Evolutionary conservation across 2,888 invertebrate species (phyloP), one percentile per base, ranked within the genome.

Genomic region (Pheosia gnoma): DNA sequence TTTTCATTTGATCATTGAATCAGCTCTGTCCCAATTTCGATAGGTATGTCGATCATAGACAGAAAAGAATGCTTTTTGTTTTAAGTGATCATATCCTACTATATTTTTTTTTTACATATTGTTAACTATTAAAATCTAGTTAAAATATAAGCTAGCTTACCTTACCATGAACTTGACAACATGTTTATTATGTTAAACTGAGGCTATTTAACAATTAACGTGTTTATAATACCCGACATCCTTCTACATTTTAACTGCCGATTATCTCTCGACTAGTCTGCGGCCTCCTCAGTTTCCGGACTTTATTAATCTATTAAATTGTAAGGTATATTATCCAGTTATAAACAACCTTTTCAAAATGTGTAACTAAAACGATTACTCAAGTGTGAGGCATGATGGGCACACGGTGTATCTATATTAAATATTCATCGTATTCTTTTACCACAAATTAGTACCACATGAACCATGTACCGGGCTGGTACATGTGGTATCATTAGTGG

Each of bases 341-440:
- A 47, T 11, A 0, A 4, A 4, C 47, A 47, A n/a, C 9, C 47
- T n/a, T 45, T 45, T 10, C 0, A n/a, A 47, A 47, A 9, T 10
- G 9, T 43, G 8, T 8, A 7, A 45, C 9, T 47, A 47, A 11
- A 25, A 47, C 11, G 11, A 47, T 47, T 5, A 47, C 3, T 4
- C 9, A 5, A 5, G 11, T n/a, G n/a, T 47, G 49, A n/a, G 39
- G 9, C n/a, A n/a, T 5, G 38, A 7, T 55, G 3, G 9, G 36
- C 10, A 37, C 39, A 55, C 39, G 25, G 55, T 55, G 39, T 37
- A 39, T 2, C 25, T 25, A 25, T 25, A 55, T 55, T 55, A 3
- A 55, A 39, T 39, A 55, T 55, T 55, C n/a, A 55, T 55, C n/a
- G 55, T 39, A 11, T n/a, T n/a, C 11, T 55, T 7, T 3, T n/a